Base-by-base conservation (phyloP, 2,888 invertebrate genomes). In the Uropetala carovei region DNA sequence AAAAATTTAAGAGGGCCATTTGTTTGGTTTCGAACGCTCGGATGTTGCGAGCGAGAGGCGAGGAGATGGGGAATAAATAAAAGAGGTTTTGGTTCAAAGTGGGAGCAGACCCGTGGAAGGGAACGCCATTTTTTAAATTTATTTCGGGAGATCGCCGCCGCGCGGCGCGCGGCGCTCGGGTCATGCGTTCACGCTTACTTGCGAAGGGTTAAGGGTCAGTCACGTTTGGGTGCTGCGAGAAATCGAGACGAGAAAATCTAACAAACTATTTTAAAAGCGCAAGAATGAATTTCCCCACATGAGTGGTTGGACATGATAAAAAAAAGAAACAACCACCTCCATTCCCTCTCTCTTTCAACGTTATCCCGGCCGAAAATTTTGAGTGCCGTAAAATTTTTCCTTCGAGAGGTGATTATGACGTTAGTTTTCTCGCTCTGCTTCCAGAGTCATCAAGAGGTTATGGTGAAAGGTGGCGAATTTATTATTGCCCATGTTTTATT, bases 181-280 rank as follows among this genome's bases (percentile, higher is more conserved):
- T 89, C 89, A 64, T 64, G n/a, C 60, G 89, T 89, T 89, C 89
- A 89, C 89, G 89, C 89, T 64, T 18, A 30, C 64, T 43, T 30
- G 89, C 18, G 16, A n/a, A 64, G 43, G 89, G 30, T 89, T 64
- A 43, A 14, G 56, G 89, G 89, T 89, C 89, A 89, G 89, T 89
- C 89, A 89, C 89, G 64, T 14, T 64, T 43, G 10, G 5, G 43
- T 5, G 43, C 43, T 89, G 89, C 64, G 89, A 60, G 89, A 89
- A 89, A 89, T 43, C 89, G 89, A 43, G 89, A 89, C 43, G 56
- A 16, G 43, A 89, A 64, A 89, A 89, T 43, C n/a, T 64, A 43
- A 43, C n/a, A 60, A 64, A 89, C 89, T 68, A 58, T 89, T 68
- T 60, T 43, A 68, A 59, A 56, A 43, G n/a, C 18, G 43, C 13